A percentile compares a stretch with the other conserved stretches of the same genome.
phyloP scores from a whole-genome alignment of 2,888 invertebrate species.

The Zeuzera pyrina region DNA sequence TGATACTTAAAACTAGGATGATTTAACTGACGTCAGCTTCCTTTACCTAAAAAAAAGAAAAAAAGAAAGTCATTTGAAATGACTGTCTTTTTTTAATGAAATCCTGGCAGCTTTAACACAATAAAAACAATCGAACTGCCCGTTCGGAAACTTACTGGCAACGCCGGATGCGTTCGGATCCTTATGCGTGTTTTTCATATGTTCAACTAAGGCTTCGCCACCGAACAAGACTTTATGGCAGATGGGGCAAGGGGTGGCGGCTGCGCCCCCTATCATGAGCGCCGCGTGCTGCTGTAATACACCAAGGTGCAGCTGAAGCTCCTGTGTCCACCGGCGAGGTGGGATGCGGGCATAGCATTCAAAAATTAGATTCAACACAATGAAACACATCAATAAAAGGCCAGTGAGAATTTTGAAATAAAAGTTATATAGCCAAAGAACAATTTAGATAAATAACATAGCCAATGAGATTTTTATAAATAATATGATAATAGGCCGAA shows the following conservation, averaged over 20 bases:
- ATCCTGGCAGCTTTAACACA: neutral
- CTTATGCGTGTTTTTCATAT: constrained; percentile 96
- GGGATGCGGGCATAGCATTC: constrained; percentile 64
- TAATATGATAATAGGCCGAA: constrained; percentile 24
- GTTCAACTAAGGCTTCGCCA: constrained; percentile 94
- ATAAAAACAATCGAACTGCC: constrained; percentile 23
- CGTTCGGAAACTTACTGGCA: constrained; percentile 82
- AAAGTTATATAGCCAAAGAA: constrained; percentile 17
- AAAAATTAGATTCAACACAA: constrained; percentile 23
- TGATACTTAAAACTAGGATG: constrained; percentile 14
- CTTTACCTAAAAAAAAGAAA: constrained; percentile 12
- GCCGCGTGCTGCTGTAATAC: constrained; percentile 97
- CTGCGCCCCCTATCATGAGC: constrained; percentile 91
- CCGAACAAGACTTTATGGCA: constrained; percentile 96
- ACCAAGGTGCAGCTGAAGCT: constrained; percentile 94
- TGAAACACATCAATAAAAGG: constrained; percentile 9
- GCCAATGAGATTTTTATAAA: constrained; percentile 39
- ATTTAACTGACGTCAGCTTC: constrained; percentile 7
- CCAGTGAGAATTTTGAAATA: constrained; percentile 19
- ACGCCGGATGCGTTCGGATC: constrained; percentile 91
- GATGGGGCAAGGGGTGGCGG: constrained; percentile 92
- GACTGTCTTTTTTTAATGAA: constrained; percentile 2
- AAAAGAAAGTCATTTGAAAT: constrained; percentile 17
- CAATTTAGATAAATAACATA: constrained; percentile 21
- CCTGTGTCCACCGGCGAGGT: constrained; percentile 70